Conservation (phyloP, 1,140 invertebrate genomes). For the Scaptomyza hsui region DNA sequence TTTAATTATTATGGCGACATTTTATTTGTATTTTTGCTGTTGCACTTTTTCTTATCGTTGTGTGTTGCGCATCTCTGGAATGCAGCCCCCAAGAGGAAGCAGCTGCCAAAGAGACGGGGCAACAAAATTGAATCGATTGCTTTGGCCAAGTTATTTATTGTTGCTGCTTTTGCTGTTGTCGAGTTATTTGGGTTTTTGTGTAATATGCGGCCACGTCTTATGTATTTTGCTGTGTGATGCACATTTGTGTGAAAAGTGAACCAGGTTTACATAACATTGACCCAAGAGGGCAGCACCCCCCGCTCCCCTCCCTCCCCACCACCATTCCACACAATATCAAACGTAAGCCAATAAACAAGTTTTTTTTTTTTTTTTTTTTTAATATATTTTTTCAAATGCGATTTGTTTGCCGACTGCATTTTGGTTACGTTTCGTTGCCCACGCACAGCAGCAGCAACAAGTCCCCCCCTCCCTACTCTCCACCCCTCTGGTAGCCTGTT, state of each 20-base stretch:
- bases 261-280: slow-evolving; percentile 82
- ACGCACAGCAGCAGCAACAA: slow-evolving; percentile 24
- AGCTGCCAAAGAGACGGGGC: slow-evolving; percentile 26
- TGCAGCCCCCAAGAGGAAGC: slow-evolving; percentile 58
- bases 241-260: slow-evolving; percentile 67
- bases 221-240: slow-evolving; percentile 51
- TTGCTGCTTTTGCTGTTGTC: slow-evolving; percentile 47
- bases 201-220: slow-evolving; percentile 70
- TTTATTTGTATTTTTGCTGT: slow-evolving; percentile 36
- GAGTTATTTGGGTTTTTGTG: slow-evolving; percentile 80
- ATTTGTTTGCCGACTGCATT: slow-evolving; percentile 72
- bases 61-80: slow-evolving; percentile 75
- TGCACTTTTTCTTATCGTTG: slow-evolving; percentile 58
- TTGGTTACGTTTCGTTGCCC: slow-evolving; percentile 55
- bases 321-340: not conserved
- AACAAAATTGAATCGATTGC: slow-evolving; percentile 76
- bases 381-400: slow-evolving; percentile 59
- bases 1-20: slow-evolving; percentile 74
- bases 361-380: slow-evolving; percentile 58
- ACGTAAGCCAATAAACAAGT: slow-evolving; percentile 79
- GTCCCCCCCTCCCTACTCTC: not conserved
- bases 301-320: not conserved
- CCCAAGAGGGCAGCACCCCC: slow-evolving; percentile 48
- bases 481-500: not conserved
- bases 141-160: slow-evolving; percentile 69